phyloP scores from a whole-genome alignment of 2,113 vertebrate species.

The Myrmecobius fasciatus region DNA sequence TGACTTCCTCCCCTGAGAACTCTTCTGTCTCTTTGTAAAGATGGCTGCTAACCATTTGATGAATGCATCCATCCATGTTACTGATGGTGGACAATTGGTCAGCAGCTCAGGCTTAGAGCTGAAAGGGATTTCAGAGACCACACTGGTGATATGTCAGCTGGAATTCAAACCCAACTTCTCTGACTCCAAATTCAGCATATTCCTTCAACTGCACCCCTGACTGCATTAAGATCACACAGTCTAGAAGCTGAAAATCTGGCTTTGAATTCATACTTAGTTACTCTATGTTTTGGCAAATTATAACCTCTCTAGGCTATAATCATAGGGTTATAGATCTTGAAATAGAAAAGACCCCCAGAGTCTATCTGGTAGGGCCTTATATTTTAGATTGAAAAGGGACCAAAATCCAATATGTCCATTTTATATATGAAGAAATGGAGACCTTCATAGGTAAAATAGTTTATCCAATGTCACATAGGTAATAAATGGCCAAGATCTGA shows the following conservation, averaged over 20 bases:
- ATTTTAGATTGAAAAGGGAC: not conserved
- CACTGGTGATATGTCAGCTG: not conserved
- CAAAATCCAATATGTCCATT: not conserved
- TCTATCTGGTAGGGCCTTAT: not conserved
- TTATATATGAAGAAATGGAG: not conserved
- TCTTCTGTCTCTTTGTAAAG: not conserved
- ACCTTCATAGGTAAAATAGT: not conserved
- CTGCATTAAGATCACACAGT: not conserved
- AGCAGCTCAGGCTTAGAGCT: not conserved
- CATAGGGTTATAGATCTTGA: not conserved
- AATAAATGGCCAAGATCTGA: not conserved
- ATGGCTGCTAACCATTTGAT: not conserved
- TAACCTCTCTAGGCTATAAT: not conserved
- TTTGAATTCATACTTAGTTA: not conserved
- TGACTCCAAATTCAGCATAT: not conserved
- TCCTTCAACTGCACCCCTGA: not conserved
- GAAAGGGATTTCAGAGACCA: not conserved
- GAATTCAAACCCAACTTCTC: not conserved
- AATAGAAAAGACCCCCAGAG: not conserved
- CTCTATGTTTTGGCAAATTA: not conserved
- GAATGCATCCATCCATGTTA: not conserved
- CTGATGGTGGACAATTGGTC: not conserved
- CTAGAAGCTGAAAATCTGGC: not conserved
- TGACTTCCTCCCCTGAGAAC: not conserved
- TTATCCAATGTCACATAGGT: not conserved